Evolutionary conservation across 2,113 vertebrate species (phyloP).

Genomic region (Coturnix japonica): DNA sequence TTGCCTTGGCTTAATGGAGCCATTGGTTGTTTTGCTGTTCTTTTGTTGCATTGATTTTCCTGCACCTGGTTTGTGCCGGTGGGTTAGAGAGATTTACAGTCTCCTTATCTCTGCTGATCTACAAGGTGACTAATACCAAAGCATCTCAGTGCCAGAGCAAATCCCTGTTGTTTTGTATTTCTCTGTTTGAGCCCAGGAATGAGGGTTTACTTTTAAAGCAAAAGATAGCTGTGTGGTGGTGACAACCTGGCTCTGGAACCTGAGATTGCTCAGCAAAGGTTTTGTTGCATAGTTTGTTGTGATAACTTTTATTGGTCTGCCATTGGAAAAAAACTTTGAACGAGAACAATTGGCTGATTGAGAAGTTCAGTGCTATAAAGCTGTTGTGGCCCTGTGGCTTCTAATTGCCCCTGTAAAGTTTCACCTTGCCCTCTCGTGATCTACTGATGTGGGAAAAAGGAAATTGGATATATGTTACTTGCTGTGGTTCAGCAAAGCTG

Average conservation of each 20-base stretch:
- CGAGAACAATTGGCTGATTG: not conserved
- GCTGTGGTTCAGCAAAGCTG: not conserved
- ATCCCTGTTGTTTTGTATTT: not conserved
- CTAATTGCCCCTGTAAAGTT: slow-evolving; percentile 43
- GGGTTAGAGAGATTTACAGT: slow-evolving; percentile 10
- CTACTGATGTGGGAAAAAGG: not conserved
- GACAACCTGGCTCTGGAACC: not conserved
- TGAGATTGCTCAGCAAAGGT: not conserved
- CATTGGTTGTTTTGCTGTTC: not conserved
- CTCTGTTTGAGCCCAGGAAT: not conserved
- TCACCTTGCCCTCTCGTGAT: not conserved
- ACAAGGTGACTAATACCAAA: not conserved
- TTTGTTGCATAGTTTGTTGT: not conserved
- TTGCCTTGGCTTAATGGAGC: not conserved
- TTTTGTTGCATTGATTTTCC: not conserved
- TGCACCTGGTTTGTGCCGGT: not conserved
- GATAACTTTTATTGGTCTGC: not conserved
- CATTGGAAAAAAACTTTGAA: not conserved
- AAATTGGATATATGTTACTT: not conserved
- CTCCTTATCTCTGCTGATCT: not conserved
- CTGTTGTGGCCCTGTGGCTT: not conserved
- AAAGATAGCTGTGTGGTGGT: fast-evolving
- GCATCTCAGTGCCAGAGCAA: not conserved
- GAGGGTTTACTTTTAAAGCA: not conserved
- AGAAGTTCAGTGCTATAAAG: slow-evolving; percentile 44